Evolutionary conservation across 2,113 vertebrate species (phyloP).

Genomic region (Paramisgurnus dabryanus): DNA sequence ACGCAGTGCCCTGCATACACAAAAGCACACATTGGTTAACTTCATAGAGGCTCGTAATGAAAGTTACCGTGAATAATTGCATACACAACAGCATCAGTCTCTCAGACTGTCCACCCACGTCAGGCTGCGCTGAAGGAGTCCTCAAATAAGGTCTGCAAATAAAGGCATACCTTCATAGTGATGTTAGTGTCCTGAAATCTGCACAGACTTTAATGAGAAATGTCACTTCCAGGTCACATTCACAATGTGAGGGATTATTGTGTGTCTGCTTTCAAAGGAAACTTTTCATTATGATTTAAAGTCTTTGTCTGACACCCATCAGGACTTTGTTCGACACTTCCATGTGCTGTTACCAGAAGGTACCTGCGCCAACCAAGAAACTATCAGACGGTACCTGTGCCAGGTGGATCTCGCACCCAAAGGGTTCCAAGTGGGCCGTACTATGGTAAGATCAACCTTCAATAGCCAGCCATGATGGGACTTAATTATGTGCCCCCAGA

Average conservation of each 20-base stretch:
- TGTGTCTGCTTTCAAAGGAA: neutral
- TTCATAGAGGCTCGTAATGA: conserved; percentile 66
- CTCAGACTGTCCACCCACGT: conserved; percentile 61
- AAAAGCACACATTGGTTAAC: conserved; percentile 42
- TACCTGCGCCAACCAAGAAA: conserved; percentile 76
- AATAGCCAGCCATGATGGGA: neutral
- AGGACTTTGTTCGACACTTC: conserved; percentile 95
- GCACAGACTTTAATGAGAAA: conserved; percentile 36
- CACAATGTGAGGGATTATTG: neutral
- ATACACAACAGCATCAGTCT: conserved; percentile 71
- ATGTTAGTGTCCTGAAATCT: conserved; percentile 63
- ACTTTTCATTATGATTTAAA: neutral
- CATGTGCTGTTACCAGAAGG: conserved; percentile 85
- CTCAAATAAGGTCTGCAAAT: conserved; percentile 63
- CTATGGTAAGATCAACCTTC: conserved; percentile 79
- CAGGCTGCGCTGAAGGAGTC: conserved; percentile 47
- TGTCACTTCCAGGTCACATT: conserved; percentile 1
- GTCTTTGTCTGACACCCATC: neutral
- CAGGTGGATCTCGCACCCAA: conserved; percentile 80
- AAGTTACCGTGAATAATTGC: conserved; percentile 67
- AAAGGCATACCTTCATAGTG: conserved; percentile 66
- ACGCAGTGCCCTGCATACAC: conserved; percentile 56
- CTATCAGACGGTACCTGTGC: conserved; percentile 83
- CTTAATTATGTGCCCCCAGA: conserved; percentile 16
- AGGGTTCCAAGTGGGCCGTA: conserved; percentile 93